Percentiles rank a stretch among this genome's conserved stretches.
Evolutionary conservation across 2,113 vertebrate species (phyloP).

Genomic region (Xenus cinereus): DNA sequence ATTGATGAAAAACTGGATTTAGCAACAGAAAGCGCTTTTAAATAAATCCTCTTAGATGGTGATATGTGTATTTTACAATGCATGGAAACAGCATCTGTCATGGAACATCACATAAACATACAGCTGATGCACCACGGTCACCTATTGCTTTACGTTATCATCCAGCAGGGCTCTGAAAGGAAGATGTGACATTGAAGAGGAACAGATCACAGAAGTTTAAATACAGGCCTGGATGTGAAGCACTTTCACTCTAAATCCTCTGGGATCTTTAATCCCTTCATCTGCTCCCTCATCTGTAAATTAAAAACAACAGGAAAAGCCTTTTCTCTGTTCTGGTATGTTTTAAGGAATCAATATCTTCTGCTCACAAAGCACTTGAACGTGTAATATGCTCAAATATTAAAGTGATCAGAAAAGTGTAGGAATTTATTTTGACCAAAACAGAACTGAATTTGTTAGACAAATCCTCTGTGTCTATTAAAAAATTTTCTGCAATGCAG

Average conservation of each 20-base stretch:
- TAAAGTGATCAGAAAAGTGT: background rate
- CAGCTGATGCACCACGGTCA: background rate
- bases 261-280: background rate
- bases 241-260: background rate
- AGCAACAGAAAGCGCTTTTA: background rate
- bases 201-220: background rate
- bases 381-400: background rate
- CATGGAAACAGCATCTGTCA: background rate
- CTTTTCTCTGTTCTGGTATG: background rate
- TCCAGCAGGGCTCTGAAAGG: background rate
- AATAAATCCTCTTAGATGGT: background rate
- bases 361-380: background rate
- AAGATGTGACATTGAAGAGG: background rate
- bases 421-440: background rate
- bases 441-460: background rate
- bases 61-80: background rate
- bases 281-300: background rate
- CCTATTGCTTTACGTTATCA: background rate
- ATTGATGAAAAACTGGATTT: background rate
- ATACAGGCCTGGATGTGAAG: background rate
- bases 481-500: background rate
- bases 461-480: background rate
- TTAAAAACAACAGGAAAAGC: background rate
- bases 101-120: background rate
- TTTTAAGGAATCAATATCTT: background rate